phyloP scores from a whole-genome alignment of 2,888 invertebrate species.

The Hetaerina titia region DNA sequence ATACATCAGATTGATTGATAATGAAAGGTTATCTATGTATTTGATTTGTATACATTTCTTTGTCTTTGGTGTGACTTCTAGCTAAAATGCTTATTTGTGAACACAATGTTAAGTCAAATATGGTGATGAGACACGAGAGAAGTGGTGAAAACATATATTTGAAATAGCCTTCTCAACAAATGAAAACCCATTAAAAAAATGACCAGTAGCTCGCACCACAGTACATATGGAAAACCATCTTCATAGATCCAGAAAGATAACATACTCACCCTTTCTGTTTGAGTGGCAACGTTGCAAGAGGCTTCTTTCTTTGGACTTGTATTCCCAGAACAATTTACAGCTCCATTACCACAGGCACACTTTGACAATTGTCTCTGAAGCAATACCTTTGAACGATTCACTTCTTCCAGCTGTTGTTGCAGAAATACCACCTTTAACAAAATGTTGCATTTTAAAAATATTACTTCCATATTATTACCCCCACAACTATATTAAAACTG shows the following conservation, averaged over 20 bases:
- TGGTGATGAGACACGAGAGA: no score
- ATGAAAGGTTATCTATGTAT: no score
- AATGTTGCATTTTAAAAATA: background rate
- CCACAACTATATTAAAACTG: no score
- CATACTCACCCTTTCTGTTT: conserved; percentile 89
- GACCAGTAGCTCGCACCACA: background rate
- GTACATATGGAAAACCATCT: background rate
- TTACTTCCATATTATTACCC: no score
- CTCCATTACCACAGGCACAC: conserved; percentile 77
- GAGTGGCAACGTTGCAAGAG: conserved; percentile 90
- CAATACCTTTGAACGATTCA: conserved; percentile 88
- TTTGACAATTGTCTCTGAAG: conserved; percentile 88
- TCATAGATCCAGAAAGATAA: background rate
- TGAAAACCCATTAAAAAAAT: background rate
- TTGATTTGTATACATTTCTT: no score
- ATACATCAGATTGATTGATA: no score
- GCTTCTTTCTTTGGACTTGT: conserved; percentile 78
- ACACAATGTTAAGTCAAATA: no score
- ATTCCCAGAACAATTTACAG: conserved; percentile 77
- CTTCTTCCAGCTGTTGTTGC: conserved; percentile 91
- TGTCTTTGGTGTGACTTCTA: no score
- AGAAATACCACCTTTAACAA: conserved; percentile 73
- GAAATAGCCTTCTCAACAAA: background rate
- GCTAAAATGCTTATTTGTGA: no score
- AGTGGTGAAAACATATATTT: no score